Conservation (phyloP, 2,888 invertebrate species). For the Beris morrisii region DNA sequence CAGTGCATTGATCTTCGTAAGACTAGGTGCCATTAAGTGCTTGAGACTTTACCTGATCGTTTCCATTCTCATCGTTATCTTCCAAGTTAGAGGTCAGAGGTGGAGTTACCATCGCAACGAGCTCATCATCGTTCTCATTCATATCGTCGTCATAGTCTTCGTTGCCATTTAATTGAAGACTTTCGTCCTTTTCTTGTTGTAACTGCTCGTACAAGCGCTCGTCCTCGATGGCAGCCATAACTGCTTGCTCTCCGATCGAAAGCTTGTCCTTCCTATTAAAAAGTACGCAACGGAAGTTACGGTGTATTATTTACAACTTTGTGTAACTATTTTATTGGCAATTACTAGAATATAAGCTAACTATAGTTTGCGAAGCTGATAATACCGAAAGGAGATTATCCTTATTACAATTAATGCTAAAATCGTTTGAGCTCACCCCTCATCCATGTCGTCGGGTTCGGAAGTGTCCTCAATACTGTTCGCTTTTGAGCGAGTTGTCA, state of each 20-base stretch:
- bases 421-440: conserved; percentile 15
- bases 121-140: conserved; percentile 10
- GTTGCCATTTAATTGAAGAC: background rate
- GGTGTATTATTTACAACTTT: too few species aligned
- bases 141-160: conserved; percentile 2
- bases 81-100: background rate
- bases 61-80: conserved; percentile 2
- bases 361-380: too few species aligned
- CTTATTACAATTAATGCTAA: background rate
- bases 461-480: conserved; percentile 51
- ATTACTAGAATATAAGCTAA: too few species aligned
- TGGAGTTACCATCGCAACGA: background rate
- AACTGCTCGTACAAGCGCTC: conserved; percentile 12
- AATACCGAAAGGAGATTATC: background rate
- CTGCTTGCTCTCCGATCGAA: conserved; percentile 24
- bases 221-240: conserved; percentile 25
- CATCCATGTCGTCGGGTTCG: conserved; percentile 46
- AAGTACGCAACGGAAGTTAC: too few species aligned
- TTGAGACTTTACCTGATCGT: background rate
- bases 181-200: conserved; percentile 15
- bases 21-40: conserved; percentile 1
- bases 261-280: conserved; percentile 13
- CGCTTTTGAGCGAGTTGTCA: conserved; percentile 33
- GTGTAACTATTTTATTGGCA: too few species aligned
- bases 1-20: conserved; percentile 11